phyloP scores from a whole-genome alignment of 2,888 invertebrate species.

The Physocephala rufipes region DNA sequence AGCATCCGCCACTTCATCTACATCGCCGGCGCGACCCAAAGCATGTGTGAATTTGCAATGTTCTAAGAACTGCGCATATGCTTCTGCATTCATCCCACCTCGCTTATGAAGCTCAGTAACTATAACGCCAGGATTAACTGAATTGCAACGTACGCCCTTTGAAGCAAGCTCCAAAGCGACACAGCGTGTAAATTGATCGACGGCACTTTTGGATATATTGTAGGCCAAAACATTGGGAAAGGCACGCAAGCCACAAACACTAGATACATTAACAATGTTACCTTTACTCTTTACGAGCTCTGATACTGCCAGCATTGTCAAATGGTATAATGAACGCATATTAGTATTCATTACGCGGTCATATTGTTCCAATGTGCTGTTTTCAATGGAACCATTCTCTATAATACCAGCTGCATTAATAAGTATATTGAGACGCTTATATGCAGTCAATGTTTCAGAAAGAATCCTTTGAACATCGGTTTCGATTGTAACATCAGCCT shows the following conservation, averaged over 20 bases:
- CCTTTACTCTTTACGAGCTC: conserved; percentile 84
- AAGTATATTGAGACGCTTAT: conserved; percentile 79
- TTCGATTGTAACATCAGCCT: conserved; percentile 79
- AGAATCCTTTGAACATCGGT: conserved; percentile 76
- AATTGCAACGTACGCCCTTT: conserved; percentile 86
- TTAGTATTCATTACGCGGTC: conserved; percentile 91
- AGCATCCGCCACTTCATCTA: conserved; percentile 85
- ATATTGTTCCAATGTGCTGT: conserved; percentile 82
- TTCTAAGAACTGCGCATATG: conserved; percentile 84
- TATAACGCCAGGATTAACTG: conserved; percentile 90
- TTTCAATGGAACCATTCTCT: conserved; percentile 86
- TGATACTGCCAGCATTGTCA: conserved; percentile 88
- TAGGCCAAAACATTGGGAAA: conserved; percentile 91
- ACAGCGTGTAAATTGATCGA: conserved; percentile 94
- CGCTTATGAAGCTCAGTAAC: conserved; percentile 86
- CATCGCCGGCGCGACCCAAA: conserved; percentile 82
- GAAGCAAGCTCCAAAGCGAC: conserved; percentile 85
- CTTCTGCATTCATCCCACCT: conserved; percentile 83
- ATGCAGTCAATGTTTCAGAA: conserved; percentile 76
- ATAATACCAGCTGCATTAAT: conserved; percentile 90
- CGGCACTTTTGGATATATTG: conserved; percentile 89
- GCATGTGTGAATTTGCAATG: conserved; percentile 88
- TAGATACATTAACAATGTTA: conserved; percentile 93
- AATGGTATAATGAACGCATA: conserved; percentile 79
- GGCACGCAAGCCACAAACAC: conserved; percentile 88